Percentiles rank a stretch among this genome's conserved stretches.
Conservation (phyloP, 2,888 invertebrate species). For the Tipula helvola region DNA sequence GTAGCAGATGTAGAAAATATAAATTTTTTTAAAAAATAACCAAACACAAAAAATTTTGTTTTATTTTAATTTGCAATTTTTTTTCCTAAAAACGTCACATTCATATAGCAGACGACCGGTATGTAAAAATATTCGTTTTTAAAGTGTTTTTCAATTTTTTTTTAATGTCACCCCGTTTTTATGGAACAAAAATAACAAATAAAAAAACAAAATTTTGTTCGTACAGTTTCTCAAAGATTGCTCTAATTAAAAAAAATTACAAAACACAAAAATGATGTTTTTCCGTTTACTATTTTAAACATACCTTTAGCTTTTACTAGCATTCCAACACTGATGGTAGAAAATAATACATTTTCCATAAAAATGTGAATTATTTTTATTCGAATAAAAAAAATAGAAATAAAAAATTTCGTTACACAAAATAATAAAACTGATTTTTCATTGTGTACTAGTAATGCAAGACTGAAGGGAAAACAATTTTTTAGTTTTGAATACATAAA, state of each 20-base stretch:
- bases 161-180: background rate
- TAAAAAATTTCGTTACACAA: background rate
- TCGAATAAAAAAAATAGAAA: no score
- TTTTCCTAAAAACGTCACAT: background rate
- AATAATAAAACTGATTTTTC: background rate
- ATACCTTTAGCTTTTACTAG: background rate
- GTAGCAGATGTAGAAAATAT: background rate
- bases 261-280: background rate
- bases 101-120: background rate
- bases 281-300: background rate
- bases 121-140: background rate
- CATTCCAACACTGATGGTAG: background rate
- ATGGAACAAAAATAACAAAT: background rate
- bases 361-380: background rate
- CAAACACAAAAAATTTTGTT: background rate
- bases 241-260: background rate
- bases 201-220: background rate
- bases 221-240: background rate
- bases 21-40: background rate
- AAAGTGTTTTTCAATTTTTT: background rate
- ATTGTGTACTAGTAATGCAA: background rate
- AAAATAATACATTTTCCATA: background rate
- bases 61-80: background rate
- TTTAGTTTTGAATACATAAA: background rate
- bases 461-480: background rate